These are phyloP conservation scores for pig (Sus scrofa) DNA, from an alignment of 2,113 vertebrate genomes.

Conservation along the genomic window DNA sequence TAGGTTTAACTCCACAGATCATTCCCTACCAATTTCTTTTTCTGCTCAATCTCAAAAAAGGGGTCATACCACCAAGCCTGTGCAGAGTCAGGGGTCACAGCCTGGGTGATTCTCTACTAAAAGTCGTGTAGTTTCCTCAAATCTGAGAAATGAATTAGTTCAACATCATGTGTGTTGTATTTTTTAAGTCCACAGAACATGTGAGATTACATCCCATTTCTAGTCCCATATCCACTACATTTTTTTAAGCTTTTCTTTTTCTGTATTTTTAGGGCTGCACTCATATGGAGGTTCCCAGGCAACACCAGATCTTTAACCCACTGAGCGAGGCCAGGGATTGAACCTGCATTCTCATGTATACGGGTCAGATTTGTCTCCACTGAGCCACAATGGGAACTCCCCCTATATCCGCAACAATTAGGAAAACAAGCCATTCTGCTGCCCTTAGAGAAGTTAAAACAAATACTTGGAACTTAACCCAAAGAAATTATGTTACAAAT, in stretches of 20 bases:
- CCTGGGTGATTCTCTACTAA: not conserved
- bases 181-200: not conserved
- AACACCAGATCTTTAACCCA: too few relatives aligned
- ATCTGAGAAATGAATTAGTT: not conserved
- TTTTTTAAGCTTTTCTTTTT: not conserved
- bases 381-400: too few relatives aligned
- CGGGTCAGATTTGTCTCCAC: too few relatives aligned
- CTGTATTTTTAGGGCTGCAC: too few relatives aligned
- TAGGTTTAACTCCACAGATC: not conserved
- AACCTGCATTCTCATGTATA: too few relatives aligned
- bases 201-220: not conserved
- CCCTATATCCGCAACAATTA: not conserved
- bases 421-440: not conserved
- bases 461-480: not conserved
- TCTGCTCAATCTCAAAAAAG: not conserved
- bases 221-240: not conserved
- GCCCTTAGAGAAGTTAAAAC: not conserved
- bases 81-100: not conserved
- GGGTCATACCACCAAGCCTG: not conserved
- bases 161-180: fast-evolving
- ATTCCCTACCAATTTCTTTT: not conserved
- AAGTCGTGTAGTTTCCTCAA: not conserved
- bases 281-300: too few relatives aligned
- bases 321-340: too few relatives aligned
- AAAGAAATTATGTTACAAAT: not conserved